phyloP scores from a whole-genome alignment of 2,888 invertebrate species.

The Meiosimyza platycephala region DNA sequence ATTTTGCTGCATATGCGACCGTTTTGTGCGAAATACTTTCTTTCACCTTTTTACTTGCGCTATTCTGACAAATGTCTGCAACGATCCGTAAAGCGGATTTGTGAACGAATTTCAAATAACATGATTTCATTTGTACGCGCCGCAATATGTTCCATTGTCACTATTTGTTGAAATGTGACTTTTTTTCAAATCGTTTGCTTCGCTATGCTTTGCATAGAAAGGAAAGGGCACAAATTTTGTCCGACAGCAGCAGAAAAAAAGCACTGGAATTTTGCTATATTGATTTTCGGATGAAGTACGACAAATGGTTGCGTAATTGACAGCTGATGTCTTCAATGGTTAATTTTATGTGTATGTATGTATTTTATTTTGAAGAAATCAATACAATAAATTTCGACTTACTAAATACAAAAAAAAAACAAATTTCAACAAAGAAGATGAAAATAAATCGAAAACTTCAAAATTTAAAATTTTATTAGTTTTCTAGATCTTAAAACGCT shows the following conservation, averaged over 20 bases:
- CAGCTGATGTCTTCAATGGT: conserved; percentile 28
- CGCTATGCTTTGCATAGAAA: conserved; percentile 18
- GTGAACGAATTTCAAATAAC: conserved; percentile 15
- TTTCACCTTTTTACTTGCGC: conserved; percentile 1
- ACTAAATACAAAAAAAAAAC: too few species aligned
- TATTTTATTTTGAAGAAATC: too few species aligned
- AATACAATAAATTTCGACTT: too few species aligned
- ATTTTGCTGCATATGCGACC: neutral
- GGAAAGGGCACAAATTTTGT: neutral
- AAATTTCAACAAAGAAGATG: too few species aligned
- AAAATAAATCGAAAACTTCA: too few species aligned
- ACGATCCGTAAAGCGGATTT: conserved; percentile 15
- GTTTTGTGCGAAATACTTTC: neutral
- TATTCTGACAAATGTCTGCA: conserved; percentile 16
- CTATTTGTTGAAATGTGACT: conserved; percentile 19
- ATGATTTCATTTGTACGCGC: conserved; percentile 27
- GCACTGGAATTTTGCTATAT: neutral
- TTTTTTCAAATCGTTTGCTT: conserved; percentile 10
- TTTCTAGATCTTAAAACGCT: too few species aligned
- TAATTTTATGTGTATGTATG: neutral
- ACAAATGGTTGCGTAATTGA: conserved; percentile 31
- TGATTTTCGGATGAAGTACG: conserved; percentile 16
- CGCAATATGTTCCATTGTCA: conserved; percentile 28
- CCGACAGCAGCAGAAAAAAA: neutral
- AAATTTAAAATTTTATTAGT: too few species aligned